These are phyloP conservation scores for Cephalotes varians DNA, from an alignment of 2,888 invertebrate species.

Conservation along the genomic window DNA sequence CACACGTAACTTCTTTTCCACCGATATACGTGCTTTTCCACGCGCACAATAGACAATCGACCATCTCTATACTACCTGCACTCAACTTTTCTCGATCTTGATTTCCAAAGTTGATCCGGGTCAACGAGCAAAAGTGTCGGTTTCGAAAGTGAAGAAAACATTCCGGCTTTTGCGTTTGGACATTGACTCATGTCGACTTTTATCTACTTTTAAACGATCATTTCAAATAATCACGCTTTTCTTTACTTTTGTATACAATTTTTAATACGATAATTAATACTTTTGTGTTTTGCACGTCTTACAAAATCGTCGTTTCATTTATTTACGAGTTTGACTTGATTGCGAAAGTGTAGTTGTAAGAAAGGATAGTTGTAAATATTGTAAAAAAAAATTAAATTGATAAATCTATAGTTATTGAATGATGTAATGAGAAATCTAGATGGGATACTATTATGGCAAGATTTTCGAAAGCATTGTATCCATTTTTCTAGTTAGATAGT, in stretches of 20 bases:
- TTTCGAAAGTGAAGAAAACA: constrained; percentile 57
- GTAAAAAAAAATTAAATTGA: background rate
- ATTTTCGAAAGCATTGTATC: constrained; percentile 45
- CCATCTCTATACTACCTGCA: constrained; percentile 68
- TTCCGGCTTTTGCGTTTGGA: constrained; percentile 16
- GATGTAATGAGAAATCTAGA: constrained; percentile 12
- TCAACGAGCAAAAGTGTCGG: constrained; percentile 50
- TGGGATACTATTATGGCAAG: constrained; percentile 14
- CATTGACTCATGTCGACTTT: background rate
- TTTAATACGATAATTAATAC: background rate
- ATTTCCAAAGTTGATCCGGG: constrained; percentile 72
- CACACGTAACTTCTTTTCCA: constrained; percentile 72
- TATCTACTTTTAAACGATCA: constrained; percentile 1
- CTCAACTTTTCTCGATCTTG: constrained; percentile 80
- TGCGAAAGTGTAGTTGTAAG: no score
- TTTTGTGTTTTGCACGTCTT: background rate
- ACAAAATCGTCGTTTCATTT: background rate
- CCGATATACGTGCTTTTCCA: constrained; percentile 39
- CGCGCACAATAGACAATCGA: constrained; percentile 68
- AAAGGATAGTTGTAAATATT: background rate
- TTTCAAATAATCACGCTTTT: background rate
- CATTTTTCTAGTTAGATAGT: constrained; percentile 56
- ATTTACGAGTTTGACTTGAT: background rate
- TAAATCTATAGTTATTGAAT: background rate
- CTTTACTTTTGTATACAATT: background rate